Evolutionary conservation across 2,797 vertebrate species (phyloP).

Genomic region (Miichthys miiuy): DNA sequence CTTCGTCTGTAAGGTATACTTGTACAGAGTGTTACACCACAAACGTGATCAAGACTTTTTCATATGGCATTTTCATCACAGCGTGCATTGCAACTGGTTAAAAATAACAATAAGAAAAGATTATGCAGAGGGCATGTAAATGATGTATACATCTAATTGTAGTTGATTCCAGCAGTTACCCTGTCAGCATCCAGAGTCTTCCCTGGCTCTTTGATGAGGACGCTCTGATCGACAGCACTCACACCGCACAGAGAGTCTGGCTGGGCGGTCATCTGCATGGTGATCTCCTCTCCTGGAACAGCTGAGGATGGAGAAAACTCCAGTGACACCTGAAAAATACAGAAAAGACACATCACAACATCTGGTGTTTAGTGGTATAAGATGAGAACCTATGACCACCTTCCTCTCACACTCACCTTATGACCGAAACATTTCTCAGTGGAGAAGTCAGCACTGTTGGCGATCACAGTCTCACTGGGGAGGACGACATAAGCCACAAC

Average conservation of each 20-base stretch:
- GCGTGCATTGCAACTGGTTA: background rate
- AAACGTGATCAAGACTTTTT: background rate
- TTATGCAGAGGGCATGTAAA: too few species aligned
- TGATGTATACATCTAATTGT: background rate
- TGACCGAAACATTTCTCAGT: slow-evolving; percentile 80
- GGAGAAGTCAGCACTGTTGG: slow-evolving; percentile 63
- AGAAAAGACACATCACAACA: background rate
- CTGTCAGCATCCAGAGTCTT: slow-evolving; percentile 76
- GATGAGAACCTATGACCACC: background rate
- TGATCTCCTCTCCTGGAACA: slow-evolving; percentile 82
- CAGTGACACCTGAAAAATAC: slow-evolving; percentile 83
- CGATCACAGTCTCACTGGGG: slow-evolving; percentile 73
- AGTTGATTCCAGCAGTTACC: slow-evolving; percentile 67
- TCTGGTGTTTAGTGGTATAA: background rate
- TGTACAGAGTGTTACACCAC: background rate
- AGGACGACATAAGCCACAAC: slow-evolving; percentile 76
- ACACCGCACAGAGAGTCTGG: slow-evolving; percentile 89
- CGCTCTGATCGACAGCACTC: slow-evolving; percentile 88
- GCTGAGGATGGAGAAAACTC: slow-evolving; percentile 77
- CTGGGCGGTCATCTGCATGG: slow-evolving; percentile 76
- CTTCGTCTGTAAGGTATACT: background rate
- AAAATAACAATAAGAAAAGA: background rate
- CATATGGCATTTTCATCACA: background rate
- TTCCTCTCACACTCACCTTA: slow-evolving; percentile 62
- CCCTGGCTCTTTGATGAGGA: slow-evolving; percentile 85